A percentile compares a stretch with the other conserved stretches of the same genome.
phyloP scores from a whole-genome alignment of 2,797 vertebrate species.

The Typhlichthys subterraneus region DNA sequence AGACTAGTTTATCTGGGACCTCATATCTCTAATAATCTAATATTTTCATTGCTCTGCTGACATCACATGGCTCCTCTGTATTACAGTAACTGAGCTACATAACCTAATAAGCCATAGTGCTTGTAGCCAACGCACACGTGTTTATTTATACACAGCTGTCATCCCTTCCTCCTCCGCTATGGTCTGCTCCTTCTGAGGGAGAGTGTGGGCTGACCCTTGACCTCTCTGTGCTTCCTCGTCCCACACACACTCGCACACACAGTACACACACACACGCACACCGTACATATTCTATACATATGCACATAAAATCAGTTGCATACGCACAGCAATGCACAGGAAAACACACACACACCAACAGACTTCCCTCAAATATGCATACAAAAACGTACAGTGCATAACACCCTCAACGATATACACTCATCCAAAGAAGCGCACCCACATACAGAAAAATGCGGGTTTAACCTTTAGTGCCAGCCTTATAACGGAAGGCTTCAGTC shows the following conservation, averaged over 20 bases:
- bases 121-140: conserved; percentile 14
- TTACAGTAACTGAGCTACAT: neutral
- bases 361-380: neutral
- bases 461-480: too few relatives aligned
- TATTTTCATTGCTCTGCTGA: too few relatives aligned
- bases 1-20: too few relatives aligned
- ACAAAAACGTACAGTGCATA: neutral
- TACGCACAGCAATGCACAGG: neutral
- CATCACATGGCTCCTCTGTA: too few relatives aligned
- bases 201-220: conserved; percentile 69
- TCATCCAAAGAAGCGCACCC: too few relatives aligned
- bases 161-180: conserved; percentile 40
- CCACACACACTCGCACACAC: conserved; percentile 47
- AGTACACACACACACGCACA: conserved; percentile 18
- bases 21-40: too few relatives aligned
- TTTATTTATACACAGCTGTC: conserved; percentile 52
- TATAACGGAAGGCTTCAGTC: too few relatives aligned
- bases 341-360: too few relatives aligned
- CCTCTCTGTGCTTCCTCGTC: conserved; percentile 62
- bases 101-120: neutral
- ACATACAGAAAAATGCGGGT: too few relatives aligned
- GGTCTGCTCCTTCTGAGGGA: conserved; percentile 46
- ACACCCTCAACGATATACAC: too few relatives aligned
- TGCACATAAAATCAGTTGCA: neutral
- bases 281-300: neutral